Evolutionary conservation across 2,797 vertebrate species (phyloP), one percentile per base, ranked within the genome.

Genomic region (Helicolenus hilgendorfi): DNA sequence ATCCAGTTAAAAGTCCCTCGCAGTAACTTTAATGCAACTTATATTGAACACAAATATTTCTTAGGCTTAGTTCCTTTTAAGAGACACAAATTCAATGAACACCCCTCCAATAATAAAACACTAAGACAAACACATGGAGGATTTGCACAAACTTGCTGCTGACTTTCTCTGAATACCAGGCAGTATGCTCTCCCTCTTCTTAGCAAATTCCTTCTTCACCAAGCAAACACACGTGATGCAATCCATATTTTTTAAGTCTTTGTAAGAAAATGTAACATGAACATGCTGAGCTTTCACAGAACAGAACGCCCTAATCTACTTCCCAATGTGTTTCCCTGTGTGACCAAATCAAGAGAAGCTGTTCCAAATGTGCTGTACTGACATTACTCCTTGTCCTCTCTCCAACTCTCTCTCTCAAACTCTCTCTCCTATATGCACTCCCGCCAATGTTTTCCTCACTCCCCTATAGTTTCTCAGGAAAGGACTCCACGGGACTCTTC

Each of bases 391-490:
- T 26, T 35, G 27, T 60, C 2, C 31, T 31, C 45, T 13, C 20
- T 45, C 36, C 9, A 7, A 49, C 49, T 22, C 69, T 14, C 36
- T 38, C 11, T 38, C 10, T n/a, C n/a, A n/a, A n/a, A n/a, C n/a
- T 22, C 38, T 14, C 55, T 75, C 41, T 72, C 73, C 55, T 18
- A 33, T 29, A 55, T 11, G 11, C 73, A 77, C 35, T 24, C 29
- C 13, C 27, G 63, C 33, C 7, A 9, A 41, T 76, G 82, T 81
- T 88, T 77, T 72, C 65, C 55, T 56, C 22, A 15, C 29, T 53
- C 65, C 67, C 35, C 77, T 77, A 72, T 41, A 70, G 71, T 91
- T 88, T 94, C 77, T 70, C 20, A 77, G 89, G 80, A 88, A 90
- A 83, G 9, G 22, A 29, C 90, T 72, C 82, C 41, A 72, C 77